A percentile compares a stretch with the other conserved stretches of the same genome.
These are phyloP conservation scores for Thalassophryne amazonica DNA, from an alignment of 2,797 vertebrate species.

Conservation along the genomic window DNA sequence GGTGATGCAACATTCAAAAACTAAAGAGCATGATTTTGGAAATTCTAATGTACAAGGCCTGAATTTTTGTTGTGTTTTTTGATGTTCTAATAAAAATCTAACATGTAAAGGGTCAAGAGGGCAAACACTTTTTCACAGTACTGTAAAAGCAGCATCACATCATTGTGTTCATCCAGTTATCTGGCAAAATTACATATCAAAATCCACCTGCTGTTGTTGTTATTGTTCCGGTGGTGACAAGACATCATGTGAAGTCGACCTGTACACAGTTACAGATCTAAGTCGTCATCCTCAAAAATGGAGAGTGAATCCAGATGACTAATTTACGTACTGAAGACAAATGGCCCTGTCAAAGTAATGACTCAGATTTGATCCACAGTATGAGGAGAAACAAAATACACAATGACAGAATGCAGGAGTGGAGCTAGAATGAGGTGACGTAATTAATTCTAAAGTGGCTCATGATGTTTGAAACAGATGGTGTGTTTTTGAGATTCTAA, in stretches of 20 bases:
- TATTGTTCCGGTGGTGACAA: not conserved
- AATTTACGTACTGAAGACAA: conserved; percentile 18
- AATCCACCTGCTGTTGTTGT: no score
- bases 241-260: not conserved
- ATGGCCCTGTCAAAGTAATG: conserved; percentile 5
- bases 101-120: no score
- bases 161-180: no score
- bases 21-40: no score
- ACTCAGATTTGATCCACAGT: not conserved
- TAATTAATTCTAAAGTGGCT: not conserved
- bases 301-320: conserved; percentile 6
- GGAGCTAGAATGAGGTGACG: not conserved
- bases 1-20: no score
- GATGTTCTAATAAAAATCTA: no score
- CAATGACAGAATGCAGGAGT: not conserved
- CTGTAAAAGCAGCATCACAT: no score
- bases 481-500: not conserved
- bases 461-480: not conserved
- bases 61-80: no score
- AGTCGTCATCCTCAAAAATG: conserved; percentile 9
- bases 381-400: conserved; percentile 8
- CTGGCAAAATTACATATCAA: no score
- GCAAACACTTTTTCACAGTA: no score
- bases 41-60: no score
- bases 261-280: not conserved